A percentile compares a stretch with the other conserved stretches of the same genome.
Conservation (phyloP, 2,113 vertebrate genomes). For the Cephalophus harveyi region DNA sequence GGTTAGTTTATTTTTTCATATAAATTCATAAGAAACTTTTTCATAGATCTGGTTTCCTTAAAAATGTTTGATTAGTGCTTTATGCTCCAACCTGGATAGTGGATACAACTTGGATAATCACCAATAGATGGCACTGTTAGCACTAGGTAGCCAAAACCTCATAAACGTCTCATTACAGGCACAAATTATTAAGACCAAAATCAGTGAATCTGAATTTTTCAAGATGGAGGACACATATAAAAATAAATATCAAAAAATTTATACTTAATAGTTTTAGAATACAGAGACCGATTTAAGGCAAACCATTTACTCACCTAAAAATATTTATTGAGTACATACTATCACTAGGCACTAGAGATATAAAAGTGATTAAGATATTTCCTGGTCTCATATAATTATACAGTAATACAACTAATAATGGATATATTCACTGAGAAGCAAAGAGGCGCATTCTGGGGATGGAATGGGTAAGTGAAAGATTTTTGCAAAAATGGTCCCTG, state of each 20-base stretch:
- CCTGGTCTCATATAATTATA: background rate
- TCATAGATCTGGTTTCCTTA: background rate
- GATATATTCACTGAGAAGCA: background rate
- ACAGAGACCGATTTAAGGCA: constrained; percentile 17
- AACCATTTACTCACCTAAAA: constrained; percentile 22
- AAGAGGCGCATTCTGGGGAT: background rate
- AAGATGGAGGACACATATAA: background rate
- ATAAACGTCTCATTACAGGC: background rate
- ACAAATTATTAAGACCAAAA: constrained; percentile 46
- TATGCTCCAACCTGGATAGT: background rate
- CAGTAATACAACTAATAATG: background rate
- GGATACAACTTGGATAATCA: constrained; percentile 54
- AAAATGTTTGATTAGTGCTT: background rate
- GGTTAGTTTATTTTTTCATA: background rate
- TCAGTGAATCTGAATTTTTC: constrained; percentile 5
- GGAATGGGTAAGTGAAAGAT: background rate
- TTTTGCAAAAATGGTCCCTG: background rate
- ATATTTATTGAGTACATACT: constrained; percentile 16
- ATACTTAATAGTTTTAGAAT: background rate
- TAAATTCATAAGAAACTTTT: background rate
- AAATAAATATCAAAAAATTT: background rate
- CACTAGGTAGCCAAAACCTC: constrained; percentile 54
- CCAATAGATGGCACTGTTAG: constrained; percentile 71
- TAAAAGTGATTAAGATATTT: background rate
- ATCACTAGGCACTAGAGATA: background rate